Conservation (phyloP, 2,797 vertebrate species). For the Sparus aurata region DNA sequence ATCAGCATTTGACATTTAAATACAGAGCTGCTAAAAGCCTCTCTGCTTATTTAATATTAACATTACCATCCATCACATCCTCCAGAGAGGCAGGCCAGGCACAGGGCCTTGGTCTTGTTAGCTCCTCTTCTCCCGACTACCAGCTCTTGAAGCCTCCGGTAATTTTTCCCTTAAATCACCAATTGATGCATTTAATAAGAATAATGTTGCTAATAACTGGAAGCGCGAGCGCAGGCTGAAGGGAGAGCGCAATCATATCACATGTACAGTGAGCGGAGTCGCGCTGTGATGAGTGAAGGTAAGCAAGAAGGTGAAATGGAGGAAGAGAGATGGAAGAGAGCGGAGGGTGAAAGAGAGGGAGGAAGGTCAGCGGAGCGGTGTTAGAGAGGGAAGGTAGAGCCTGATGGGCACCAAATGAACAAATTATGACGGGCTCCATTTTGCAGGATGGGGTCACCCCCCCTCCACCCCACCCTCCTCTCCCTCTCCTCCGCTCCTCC, state of each 20-base stretch:
- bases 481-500: conserved; percentile 97
- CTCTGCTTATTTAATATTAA: conserved; percentile 83
- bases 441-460: conserved; percentile 99
- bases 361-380: conserved; percentile 92
- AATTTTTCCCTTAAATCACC: conserved; percentile 45
- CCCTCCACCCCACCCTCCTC: conserved; percentile 93
- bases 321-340: conserved; percentile 71
- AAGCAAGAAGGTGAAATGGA: conserved; percentile 62
- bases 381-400: conserved; percentile 97
- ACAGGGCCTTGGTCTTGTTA: conserved; percentile 55
- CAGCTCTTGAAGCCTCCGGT: conserved; percentile 33
- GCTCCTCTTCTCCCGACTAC: conserved; percentile 52
- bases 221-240: conserved; percentile 15
- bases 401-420: conserved; percentile 99
- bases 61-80: conserved; percentile 78
- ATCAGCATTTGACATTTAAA: conserved; percentile 87
- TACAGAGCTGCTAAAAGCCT: conserved; percentile 88
- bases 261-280: conserved; percentile 22
- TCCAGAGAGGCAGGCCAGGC: conserved; percentile 56
- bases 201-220: conserved; percentile 59
- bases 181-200: conserved; percentile 68
- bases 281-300: conserved; percentile 45
- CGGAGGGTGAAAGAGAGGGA: conserved; percentile 76
- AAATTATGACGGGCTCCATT: conserved; percentile 99
- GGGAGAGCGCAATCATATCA: conserved; percentile 28